Conservation (phyloP, 2,113 vertebrate species). For the Menidia beryllina region DNA sequence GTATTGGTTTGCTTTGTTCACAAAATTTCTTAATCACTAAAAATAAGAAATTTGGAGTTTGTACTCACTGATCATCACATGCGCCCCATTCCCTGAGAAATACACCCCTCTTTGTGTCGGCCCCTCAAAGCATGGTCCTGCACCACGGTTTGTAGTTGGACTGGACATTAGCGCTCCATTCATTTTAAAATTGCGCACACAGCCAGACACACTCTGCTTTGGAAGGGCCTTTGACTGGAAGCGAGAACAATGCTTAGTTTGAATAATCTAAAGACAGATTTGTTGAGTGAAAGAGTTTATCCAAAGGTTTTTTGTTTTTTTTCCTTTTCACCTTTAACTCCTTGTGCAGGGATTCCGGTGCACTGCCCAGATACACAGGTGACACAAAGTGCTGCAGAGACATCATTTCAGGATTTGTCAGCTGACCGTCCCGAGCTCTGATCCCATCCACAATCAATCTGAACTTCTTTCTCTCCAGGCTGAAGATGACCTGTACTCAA, state of each 20-base stretch:
- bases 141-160: constrained; percentile 78
- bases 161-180: constrained; percentile 79
- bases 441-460: constrained; percentile 89
- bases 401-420: constrained; percentile 70
- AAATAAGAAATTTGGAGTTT: too few relatives aligned
- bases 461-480: constrained; percentile 80
- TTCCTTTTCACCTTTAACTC: constrained; percentile 70
- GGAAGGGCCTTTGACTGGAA: constrained; percentile 85
- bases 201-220: constrained; percentile 87
- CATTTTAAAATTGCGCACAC: constrained; percentile 89
- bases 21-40: too few relatives aligned
- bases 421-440: constrained; percentile 80
- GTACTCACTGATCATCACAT: constrained; percentile 85
- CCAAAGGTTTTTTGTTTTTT: too few relatives aligned
- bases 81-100: constrained; percentile 88
- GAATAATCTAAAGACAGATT: background rate
- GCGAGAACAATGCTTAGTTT: background rate
- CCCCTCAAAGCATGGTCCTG: constrained; percentile 86
- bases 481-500: constrained; percentile 85
- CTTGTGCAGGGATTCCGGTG: constrained; percentile 73
- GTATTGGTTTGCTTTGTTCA: too few relatives aligned
- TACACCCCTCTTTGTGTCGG: constrained; percentile 86
- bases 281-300: too few relatives aligned
- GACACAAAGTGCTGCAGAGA: constrained; percentile 75
- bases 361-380: constrained; percentile 84